Base-by-base conservation (phyloP, 2,888 invertebrate genomes). In the Ormyrus labotus region DNA sequence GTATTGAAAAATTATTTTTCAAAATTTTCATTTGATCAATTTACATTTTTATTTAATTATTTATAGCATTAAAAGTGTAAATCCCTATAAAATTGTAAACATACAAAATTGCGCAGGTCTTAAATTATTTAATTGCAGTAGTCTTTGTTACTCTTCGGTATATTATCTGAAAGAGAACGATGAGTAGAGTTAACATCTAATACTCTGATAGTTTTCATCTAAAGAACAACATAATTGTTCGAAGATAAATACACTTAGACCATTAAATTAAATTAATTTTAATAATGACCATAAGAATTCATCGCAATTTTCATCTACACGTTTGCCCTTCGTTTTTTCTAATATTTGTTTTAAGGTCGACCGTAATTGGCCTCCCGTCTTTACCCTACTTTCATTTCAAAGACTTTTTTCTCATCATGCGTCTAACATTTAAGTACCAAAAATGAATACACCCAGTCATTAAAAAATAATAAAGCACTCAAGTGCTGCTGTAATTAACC, bases 271-370 rank as follows among this genome's bases (percentile, higher is more conserved):
- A 71, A 48, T 50, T 11, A 58, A 51, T 65, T 55, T 48, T 64
- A 65, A 64, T 65, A 73, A 64, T 64, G 47, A 65, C 48, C 8
- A 74, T 68, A 60, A 34, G 34, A 34, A 34, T 55, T 47, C 9
- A 53, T 53, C n/a, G 10, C 48, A 53, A 72, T 72, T 53, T 60
- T 67, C 9, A 9, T 11, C 10, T 3, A 34, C 34, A 34, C 34
- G 34, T 34, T 34, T 9, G 53, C 45, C 76, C 68, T 76, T 76
- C 76, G 51, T 19, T 73, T 58, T 68, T 67, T 63, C 57, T 57
- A 69, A 50, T 57, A 57, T 34, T 10, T 19, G n/a, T 19, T 57
- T 45, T 64, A 50, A 76, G 69, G 69, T 19, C 57, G 53, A 57
- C 63, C 69, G 53, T 77, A 63, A 75, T n/a, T 70, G 64, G 64